These are phyloP conservation scores for Ophiodon elongatus DNA, from an alignment of 2,113 vertebrate genomes.

Conservation along the genomic window DNA sequence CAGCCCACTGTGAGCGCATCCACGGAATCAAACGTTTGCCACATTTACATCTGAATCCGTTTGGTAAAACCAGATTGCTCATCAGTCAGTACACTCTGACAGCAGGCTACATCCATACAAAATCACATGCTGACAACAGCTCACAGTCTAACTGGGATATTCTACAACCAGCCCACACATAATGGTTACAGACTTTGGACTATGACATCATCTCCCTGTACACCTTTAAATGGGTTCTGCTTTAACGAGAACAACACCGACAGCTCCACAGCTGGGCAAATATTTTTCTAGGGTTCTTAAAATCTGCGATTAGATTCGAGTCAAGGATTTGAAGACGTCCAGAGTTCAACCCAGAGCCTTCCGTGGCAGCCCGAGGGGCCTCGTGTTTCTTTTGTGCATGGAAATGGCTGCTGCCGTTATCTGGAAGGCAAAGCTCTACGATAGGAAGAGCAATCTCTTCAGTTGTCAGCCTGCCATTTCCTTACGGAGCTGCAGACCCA, in stretches of 20 bases:
- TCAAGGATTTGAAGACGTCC: background rate
- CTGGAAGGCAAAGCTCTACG: background rate
- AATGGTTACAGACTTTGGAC: conserved; percentile 1
- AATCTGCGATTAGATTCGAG: background rate
- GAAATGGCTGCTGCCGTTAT: background rate
- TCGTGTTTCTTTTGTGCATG: background rate
- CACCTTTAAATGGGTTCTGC: background rate
- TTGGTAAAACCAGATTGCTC: background rate
- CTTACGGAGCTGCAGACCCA: background rate
- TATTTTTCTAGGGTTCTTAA: background rate
- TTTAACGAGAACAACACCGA: background rate
- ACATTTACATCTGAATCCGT: background rate
- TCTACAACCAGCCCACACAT: background rate
- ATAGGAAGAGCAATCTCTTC: background rate
- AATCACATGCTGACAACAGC: background rate
- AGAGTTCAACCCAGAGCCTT: background rate
- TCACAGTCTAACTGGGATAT: conserved; percentile 2
- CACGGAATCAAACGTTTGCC: background rate
- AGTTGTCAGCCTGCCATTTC: conserved; percentile 1
- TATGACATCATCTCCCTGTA: conserved; percentile 1
- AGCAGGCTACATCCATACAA: conserved; percentile 1
- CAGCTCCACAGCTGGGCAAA: background rate
- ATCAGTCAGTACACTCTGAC: background rate
- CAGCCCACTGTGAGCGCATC: background rate
- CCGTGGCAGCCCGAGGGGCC: background rate